These are phyloP conservation scores for Oceanites oceanicus DNA, from an alignment of 2,113 vertebrate species.

Conservation along the genomic window DNA sequence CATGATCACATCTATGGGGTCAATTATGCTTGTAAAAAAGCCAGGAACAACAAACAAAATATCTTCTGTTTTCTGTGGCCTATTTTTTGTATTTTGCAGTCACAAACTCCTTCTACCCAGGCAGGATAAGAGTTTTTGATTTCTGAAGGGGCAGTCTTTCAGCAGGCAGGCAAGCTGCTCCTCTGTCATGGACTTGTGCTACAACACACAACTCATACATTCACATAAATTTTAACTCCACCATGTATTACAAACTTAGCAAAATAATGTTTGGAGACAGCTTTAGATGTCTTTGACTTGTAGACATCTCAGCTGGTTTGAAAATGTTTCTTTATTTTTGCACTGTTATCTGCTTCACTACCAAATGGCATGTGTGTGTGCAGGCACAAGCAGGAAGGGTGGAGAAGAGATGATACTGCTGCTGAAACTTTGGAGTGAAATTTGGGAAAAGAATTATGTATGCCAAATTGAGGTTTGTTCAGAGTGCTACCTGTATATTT, in stretches of 20 bases:
- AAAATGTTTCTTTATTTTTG: background rate
- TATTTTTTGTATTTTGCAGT: background rate
- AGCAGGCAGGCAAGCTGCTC: background rate
- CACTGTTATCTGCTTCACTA: background rate
- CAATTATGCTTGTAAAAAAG: background rate
- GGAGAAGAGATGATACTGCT: background rate
- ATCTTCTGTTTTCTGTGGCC: background rate
- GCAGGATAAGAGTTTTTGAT: background rate
- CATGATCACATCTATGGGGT: background rate
- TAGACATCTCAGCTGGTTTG: fast-evolving
- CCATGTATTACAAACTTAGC: background rate
- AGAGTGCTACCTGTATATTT: background rate
- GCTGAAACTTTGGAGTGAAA: background rate
- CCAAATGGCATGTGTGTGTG: background rate
- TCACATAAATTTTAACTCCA: background rate
- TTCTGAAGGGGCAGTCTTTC: background rate
- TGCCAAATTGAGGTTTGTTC: background rate
- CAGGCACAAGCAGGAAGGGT: background rate
- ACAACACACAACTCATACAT: background rate
- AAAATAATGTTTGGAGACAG: background rate
- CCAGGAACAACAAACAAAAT: background rate
- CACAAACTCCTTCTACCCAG: background rate
- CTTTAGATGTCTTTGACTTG: background rate
- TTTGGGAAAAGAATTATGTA: background rate
- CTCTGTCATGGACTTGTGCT: background rate